A percentile compares a stretch with the other conserved stretches of the same genome.
These are phyloP conservation scores for Hesperophylax magnus DNA, from an alignment of 1,140 invertebrate genomes.

Conservation along the genomic window DNA sequence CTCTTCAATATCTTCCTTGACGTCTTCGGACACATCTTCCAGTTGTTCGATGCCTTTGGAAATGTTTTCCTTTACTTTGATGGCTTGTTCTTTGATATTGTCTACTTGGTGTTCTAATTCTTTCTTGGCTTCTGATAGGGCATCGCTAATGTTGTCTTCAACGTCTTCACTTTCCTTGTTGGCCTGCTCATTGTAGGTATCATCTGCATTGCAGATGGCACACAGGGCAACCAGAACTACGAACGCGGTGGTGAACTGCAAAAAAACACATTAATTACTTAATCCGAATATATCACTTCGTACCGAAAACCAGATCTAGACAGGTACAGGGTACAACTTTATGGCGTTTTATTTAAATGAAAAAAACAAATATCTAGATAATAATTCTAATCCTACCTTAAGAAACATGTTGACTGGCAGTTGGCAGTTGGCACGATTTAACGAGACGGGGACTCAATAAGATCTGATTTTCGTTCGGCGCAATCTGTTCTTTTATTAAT, in stretches of 20 bases:
- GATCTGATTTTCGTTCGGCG: constrained; percentile 2
- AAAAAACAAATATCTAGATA: constrained; percentile 2
- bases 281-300: background rate
- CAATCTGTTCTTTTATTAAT: constrained; percentile 38
- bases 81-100: constrained; percentile 35
- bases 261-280: background rate
- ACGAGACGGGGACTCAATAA: background rate
- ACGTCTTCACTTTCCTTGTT: constrained; percentile 38
- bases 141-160: constrained; percentile 38
- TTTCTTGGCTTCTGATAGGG: constrained; percentile 45
- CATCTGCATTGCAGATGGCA: constrained; percentile 46
- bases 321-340: too few species aligned
- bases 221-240: constrained; percentile 25
- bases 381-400: background rate
- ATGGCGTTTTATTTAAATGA: too few species aligned
- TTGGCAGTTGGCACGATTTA: constrained; percentile 22
- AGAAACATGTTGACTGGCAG: constrained; percentile 28
- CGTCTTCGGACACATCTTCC: constrained; percentile 36
- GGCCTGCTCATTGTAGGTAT: constrained; percentile 41
- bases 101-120: constrained; percentile 34
- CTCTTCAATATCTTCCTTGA: constrained; percentile 40
- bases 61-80: constrained; percentile 39
- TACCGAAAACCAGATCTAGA: background rate
- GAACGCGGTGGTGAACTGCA: background rate
- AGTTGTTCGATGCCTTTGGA: constrained; percentile 28